These are phyloP conservation scores for Saccopteryx leptura DNA, from an alignment of 2,113 vertebrate genomes.

Conservation along the genomic window DNA sequence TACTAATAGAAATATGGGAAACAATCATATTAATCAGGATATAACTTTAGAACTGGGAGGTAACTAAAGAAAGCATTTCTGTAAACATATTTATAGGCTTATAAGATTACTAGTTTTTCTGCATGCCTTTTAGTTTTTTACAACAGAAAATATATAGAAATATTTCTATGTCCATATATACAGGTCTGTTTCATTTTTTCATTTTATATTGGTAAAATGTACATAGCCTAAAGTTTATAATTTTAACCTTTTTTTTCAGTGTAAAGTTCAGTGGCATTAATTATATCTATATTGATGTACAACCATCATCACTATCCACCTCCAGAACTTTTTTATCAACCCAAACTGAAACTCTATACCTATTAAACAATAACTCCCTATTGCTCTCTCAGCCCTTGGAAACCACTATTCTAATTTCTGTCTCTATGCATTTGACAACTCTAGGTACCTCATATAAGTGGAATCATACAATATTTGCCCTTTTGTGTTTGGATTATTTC, in stretches of 20 bases:
- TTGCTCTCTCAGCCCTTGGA: neutral
- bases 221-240: conserved; percentile 2
- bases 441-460: neutral
- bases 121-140: neutral
- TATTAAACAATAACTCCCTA: neutral
- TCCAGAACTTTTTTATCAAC: neutral
- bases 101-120: conserved; percentile 38
- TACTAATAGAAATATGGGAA: conserved; percentile 41
- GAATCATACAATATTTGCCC: neutral
- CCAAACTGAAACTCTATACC: neutral
- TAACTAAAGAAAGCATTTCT: conserved; percentile 29
- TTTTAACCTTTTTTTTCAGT: neutral
- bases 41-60: conserved; percentile 37
- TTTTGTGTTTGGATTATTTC: neutral
- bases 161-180: neutral
- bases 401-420: neutral
- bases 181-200: neutral
- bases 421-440: neutral
- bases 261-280: neutral
- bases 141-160: neutral
- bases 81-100: neutral
- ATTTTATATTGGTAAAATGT: neutral
- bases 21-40: conserved; percentile 20
- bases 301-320: neutral
- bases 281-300: neutral